A percentile compares a stretch with the other conserved stretches of the same genome.
phyloP scores from a whole-genome alignment of 2,888 invertebrate species.

The Eristalis tenax region DNA sequence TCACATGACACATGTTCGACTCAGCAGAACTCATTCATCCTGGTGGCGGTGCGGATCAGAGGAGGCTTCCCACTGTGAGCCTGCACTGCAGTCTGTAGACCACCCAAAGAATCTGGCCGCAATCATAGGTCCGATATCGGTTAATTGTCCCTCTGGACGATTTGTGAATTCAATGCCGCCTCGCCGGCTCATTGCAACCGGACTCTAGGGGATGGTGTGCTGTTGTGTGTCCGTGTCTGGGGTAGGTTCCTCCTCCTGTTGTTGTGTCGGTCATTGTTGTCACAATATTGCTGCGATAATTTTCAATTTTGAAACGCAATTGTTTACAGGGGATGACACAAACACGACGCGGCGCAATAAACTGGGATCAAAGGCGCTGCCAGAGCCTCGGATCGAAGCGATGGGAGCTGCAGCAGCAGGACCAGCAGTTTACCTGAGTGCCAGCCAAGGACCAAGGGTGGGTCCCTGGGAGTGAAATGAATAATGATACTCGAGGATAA shows the following conservation, averaged over 20 bases:
- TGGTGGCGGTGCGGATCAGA: conserved; percentile 54
- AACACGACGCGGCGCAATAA: conserved; percentile 68
- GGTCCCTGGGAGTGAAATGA: background rate
- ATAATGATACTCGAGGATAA: background rate
- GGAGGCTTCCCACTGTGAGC: conserved; percentile 57
- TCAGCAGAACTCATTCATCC: conserved; percentile 60
- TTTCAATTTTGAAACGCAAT: conserved; percentile 47
- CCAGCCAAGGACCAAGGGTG: background rate
- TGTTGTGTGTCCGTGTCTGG: conserved; percentile 18
- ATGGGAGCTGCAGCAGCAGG: conserved; percentile 7
- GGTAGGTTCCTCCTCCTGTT: conserved; percentile 59
- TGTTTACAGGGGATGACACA: conserved; percentile 50
- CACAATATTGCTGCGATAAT: conserved; percentile 67
- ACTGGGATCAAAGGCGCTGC: conserved; percentile 60
- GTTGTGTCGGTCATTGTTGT: conserved; percentile 64
- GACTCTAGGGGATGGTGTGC: conserved; percentile 39
- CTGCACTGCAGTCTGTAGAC: conserved; percentile 56
- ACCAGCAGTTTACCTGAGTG: background rate
- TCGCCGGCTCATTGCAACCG: conserved; percentile 3
- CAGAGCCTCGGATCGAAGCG: background rate
- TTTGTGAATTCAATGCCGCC: conserved; percentile 55
- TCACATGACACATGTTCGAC: conserved; percentile 52
- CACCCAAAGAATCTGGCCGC: conserved; percentile 67
- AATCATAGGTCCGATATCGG: conserved; percentile 53
- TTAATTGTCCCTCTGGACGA: conserved; percentile 58